A percentile compares a stretch with the other conserved stretches of the same genome.
Conservation (phyloP, 2,888 invertebrate genomes). For the Nemoura dubitans region DNA sequence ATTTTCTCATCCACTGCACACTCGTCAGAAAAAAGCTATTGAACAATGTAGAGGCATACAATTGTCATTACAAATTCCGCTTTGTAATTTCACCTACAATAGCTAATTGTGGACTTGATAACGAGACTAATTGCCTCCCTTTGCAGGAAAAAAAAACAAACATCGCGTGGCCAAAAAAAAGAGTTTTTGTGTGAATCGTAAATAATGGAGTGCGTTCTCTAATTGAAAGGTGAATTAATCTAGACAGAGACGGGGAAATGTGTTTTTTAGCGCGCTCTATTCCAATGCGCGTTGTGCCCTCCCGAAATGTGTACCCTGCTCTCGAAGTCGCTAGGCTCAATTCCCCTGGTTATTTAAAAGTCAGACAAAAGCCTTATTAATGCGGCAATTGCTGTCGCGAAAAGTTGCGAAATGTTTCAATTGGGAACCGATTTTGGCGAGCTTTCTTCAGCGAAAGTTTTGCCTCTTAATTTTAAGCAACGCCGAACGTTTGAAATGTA, state of each 20-base stretch:
- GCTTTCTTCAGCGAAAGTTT: background rate
- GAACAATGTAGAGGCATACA: background rate
- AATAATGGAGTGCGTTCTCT: background rate
- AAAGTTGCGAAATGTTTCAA: background rate
- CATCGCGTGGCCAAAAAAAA: background rate
- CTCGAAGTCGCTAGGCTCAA: background rate
- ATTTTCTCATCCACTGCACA: background rate
- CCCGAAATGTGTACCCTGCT: too few species aligned
- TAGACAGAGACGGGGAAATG: background rate
- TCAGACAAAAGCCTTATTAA: background rate
- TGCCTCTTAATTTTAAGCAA: background rate
- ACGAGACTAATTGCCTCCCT: background rate
- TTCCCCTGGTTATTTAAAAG: background rate
- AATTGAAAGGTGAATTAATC: constrained; percentile 7
- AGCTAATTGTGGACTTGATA: background rate
- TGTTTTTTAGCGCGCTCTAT: background rate
- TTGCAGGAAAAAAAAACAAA: background rate
- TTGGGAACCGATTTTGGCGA: background rate
- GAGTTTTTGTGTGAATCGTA: background rate
- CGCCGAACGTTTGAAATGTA: background rate
- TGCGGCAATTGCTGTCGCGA: background rate
- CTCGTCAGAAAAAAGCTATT: background rate
- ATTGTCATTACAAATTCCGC: background rate
- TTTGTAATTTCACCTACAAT: background rate
- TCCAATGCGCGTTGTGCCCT: too few species aligned